These are phyloP conservation scores for Stenoptilia bipunctidactyla DNA, from an alignment of 2,888 invertebrate species.

Conservation along the genomic window DNA sequence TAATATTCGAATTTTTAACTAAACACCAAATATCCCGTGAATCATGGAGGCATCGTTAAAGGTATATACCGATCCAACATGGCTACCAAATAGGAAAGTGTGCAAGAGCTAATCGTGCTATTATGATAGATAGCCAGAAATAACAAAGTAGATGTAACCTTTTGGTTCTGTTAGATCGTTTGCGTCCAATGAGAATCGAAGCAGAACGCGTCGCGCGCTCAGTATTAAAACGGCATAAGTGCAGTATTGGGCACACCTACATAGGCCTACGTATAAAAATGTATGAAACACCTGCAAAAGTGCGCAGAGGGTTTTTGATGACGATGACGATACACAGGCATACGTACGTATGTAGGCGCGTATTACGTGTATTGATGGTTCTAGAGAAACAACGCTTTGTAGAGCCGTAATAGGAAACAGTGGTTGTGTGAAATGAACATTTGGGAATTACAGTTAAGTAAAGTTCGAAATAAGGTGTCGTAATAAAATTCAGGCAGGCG, in stretches of 20 bases:
- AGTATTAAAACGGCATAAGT: neutral
- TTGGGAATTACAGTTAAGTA: too few species aligned
- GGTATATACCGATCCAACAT: neutral
- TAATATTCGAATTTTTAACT: too few species aligned
- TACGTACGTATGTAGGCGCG: too few species aligned
- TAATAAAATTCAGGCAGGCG: too few species aligned
- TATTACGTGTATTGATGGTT: too few species aligned
- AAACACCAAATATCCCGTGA: too few species aligned
- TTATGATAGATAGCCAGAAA: constrained; percentile 14
- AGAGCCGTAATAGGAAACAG: too few species aligned
- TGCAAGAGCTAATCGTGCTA: constrained; percentile 14
- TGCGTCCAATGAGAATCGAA: neutral
- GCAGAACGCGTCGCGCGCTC: neutral
- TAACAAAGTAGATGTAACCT: constrained; percentile 2
- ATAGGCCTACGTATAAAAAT: neutral
- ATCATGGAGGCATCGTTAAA: neutral
- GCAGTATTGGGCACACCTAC: neutral
- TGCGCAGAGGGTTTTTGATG: constrained; percentile 1
- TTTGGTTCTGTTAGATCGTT: neutral
- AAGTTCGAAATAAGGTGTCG: too few species aligned
- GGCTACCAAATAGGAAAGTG: constrained; percentile 12
- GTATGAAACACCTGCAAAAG: neutral
- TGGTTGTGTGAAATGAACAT: too few species aligned
- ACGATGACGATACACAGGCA: neutral
- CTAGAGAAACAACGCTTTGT: too few species aligned